Base-by-base conservation (phyloP, 2,113 vertebrate species). In the Ceyx cyanopectus region DNA sequence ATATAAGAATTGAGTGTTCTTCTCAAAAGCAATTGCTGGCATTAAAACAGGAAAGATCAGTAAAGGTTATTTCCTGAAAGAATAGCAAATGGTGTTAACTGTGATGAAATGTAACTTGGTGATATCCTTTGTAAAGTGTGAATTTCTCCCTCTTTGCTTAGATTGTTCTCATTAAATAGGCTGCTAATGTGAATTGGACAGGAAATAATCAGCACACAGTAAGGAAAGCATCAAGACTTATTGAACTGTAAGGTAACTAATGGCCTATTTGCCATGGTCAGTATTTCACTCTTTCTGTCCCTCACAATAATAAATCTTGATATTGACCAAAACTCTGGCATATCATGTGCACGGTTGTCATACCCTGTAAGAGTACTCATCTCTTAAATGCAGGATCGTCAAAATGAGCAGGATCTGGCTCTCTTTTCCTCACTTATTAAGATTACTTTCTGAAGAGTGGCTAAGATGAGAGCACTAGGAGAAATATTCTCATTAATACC, bases 51-150 rank as follows among this genome's bases (percentile, higher is more conserved):
- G 85, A 92, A 93, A 96, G 91, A 93, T 89, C 72, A 88, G 87
- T 91, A 85, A 94, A 91, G 89, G 91, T 92, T 95, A 93, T 94
- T 96, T 96, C 95, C 89, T 95, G 87, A 95, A 92, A 87, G 87
- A 87, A 81, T 29, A 92, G 91, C 81, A 94, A 95, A 92, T 91
- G 87, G 29, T 82, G 68, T 88, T 93, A 95, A 92, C 94, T 81
- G 77, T 93, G 92, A 95, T 96, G 87, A 93, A 94, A 93, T 78
- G 75, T 92, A 91, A 70, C 91, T 93, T 67, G 60, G 58, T 74
- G 20, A 87, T 89, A 75, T 93, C 85, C 85, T 94, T 70, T 85
- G 82, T 93, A 86, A 90, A 94, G 85, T 88, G 68, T 58, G 93
- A 84, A 90, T 96, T 94, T 93, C 75, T 84, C 46, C 75, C 29